Evolutionary conservation across 2,797 vertebrate genomes (phyloP).

Genomic region (Malacoctenus gilli): DNA sequence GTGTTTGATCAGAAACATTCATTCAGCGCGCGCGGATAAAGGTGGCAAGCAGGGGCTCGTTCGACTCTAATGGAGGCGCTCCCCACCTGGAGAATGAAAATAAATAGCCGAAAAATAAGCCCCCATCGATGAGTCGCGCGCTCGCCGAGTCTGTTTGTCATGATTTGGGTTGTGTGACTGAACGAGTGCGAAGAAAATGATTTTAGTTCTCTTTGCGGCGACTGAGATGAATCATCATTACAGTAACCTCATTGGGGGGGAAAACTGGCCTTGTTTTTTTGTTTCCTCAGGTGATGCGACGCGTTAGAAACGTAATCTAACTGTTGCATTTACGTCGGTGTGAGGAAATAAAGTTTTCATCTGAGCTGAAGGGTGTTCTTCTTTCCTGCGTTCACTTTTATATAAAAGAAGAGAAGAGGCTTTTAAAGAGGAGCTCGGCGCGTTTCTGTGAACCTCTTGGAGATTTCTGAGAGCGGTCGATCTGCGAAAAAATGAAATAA

Average conservation of each 20-base stretch:
- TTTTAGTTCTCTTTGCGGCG: conserved; percentile 6
- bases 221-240: conserved; percentile 36
- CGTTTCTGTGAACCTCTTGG: conserved; percentile 1
- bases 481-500: too few species aligned
- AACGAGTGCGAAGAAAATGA: conserved; percentile 4
- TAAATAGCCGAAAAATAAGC: conserved; percentile 42
- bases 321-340: background rate
- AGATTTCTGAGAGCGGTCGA: background rate
- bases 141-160: conserved; percentile 33
- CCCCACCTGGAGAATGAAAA: conserved; percentile 24
- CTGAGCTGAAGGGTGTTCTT: conserved; percentile 5
- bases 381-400: conserved; percentile 33
- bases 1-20: conserved; percentile 1
- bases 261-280: background rate
- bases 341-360: background rate
- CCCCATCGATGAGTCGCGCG: conserved; percentile 1
- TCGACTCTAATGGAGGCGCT: conserved; percentile 3
- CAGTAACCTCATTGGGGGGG: conserved; percentile 4
- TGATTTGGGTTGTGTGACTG: conserved; percentile 32
- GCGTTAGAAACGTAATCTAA: conserved; percentile 3
- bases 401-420: conserved; percentile 15
- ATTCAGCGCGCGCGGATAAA: background rate
- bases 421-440: background rate
- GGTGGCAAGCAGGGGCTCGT: background rate
- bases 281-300: too few species aligned